Conservation (phyloP, 2,888 invertebrate species). For the Bugula neritina region DNA sequence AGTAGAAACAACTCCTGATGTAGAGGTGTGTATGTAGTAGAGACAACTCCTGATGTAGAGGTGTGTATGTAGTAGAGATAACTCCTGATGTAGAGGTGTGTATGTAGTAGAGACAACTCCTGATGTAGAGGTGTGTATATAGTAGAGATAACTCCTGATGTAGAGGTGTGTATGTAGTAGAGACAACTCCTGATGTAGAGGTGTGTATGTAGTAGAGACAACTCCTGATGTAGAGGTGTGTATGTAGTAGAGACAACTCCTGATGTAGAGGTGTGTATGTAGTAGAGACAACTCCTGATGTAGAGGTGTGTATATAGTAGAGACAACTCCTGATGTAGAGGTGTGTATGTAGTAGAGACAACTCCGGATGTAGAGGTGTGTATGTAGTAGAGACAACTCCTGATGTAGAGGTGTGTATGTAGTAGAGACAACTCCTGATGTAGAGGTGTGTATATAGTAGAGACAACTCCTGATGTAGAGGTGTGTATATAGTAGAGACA, state of each 20-base stretch:
- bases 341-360: conserved; percentile 64
- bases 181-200: conserved; percentile 72
- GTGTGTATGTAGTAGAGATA: conserved; percentile 64
- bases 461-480: conserved; percentile 72
- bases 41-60: conserved; percentile 72
- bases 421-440: conserved; percentile 67
- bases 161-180: conserved; percentile 68
- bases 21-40: conserved; percentile 68
- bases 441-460: conserved; percentile 68
- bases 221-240: conserved; percentile 71
- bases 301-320: conserved; percentile 68
- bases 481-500: conserved; percentile 64
- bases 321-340: conserved; percentile 72
- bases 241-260: conserved; percentile 65
- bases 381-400: conserved; percentile 65
- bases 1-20: conserved; percentile 67
- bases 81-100: conserved; percentile 71
- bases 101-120: conserved; percentile 65
- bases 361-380: conserved; percentile 71
- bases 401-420: conserved; percentile 69
- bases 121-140: conserved; percentile 69
- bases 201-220: conserved; percentile 64
- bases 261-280: conserved; percentile 69
- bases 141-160: conserved; percentile 67
- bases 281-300: conserved; percentile 67